Evolutionary conservation across 2,888 invertebrate genomes (phyloP).

Genomic region (Branchellion lobata): DNA sequence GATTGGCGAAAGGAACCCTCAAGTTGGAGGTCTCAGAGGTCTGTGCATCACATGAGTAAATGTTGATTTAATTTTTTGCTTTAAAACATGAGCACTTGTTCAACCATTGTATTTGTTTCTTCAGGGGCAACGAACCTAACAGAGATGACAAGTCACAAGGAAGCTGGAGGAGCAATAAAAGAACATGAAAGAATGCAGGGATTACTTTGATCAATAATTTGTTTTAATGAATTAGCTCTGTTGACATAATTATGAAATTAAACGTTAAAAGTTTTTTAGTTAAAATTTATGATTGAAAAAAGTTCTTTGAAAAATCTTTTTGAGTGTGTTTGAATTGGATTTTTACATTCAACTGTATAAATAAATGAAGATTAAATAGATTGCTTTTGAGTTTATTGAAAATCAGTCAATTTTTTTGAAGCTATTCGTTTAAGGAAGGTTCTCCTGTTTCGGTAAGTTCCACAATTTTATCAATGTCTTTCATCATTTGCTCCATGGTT

Average conservation of each 20-base stretch:
- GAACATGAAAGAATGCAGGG: no score
- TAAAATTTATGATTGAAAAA: not conserved
- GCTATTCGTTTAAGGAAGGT: not conserved
- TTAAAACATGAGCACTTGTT: not conserved
- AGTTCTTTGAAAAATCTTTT: not conserved
- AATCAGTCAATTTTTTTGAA: no score
- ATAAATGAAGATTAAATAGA: no score
- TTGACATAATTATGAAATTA: not conserved
- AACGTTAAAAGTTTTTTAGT: no score
- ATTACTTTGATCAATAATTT: not conserved
- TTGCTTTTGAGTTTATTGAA: no score
- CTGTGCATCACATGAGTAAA: not conserved
- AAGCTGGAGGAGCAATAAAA: not conserved
- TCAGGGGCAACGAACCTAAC: not conserved
- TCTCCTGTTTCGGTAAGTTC: not conserved
- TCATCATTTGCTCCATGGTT: not conserved
- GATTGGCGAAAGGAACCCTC: slow-evolving; percentile 41
- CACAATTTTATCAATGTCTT: not conserved
- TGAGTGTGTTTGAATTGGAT: no score
- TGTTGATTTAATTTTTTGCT: not conserved
- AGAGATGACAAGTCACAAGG: slow-evolving; percentile 16
- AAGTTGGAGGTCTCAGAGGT: slow-evolving; percentile 43
- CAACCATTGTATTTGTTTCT: not conserved
- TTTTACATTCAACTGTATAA: no score
- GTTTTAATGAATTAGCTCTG: not conserved